A percentile compares a stretch with the other conserved stretches of the same genome.
These are phyloP conservation scores for Aricia agestis DNA, from an alignment of 1,140 invertebrate species.

Conservation along the genomic window DNA sequence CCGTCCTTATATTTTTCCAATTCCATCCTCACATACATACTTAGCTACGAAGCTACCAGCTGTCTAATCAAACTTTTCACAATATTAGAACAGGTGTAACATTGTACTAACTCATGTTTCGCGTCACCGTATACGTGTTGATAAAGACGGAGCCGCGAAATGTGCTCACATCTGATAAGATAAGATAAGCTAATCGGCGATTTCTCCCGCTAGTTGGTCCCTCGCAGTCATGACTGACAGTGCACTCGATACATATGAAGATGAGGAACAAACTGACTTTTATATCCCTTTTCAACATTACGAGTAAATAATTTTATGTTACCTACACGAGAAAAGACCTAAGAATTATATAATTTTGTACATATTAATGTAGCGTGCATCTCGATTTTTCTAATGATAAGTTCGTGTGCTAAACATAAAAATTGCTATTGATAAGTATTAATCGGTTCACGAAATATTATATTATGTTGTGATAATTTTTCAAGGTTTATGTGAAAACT, in stretches of 20 bases:
- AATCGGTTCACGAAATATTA: background rate
- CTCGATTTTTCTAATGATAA: constrained; percentile 4
- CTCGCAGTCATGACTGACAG: constrained; percentile 3
- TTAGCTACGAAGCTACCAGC: no score
- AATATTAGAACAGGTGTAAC: no score
- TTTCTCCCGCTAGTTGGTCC: background rate
- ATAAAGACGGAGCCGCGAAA: background rate
- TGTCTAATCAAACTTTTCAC: no score
- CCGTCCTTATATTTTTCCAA: background rate
- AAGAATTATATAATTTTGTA: no score
- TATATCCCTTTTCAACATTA: background rate
- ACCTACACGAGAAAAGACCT: background rate
- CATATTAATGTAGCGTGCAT: background rate
- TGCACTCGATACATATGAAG: background rate
- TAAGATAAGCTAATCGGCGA: background rate
- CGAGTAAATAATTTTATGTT: constrained; percentile 6
- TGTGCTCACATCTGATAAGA: background rate
- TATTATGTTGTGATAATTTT: constrained; percentile 1
- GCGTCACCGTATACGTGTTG: background rate
- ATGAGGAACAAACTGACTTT: background rate
- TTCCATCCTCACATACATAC: no score
- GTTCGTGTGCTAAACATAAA: background rate
- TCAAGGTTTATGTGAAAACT: background rate
- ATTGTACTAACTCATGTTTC: background rate
- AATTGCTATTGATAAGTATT: background rate